Evolutionary conservation across 2,113 vertebrate species (phyloP).

Genomic region (Phalacrocorax brasilianus): DNA sequence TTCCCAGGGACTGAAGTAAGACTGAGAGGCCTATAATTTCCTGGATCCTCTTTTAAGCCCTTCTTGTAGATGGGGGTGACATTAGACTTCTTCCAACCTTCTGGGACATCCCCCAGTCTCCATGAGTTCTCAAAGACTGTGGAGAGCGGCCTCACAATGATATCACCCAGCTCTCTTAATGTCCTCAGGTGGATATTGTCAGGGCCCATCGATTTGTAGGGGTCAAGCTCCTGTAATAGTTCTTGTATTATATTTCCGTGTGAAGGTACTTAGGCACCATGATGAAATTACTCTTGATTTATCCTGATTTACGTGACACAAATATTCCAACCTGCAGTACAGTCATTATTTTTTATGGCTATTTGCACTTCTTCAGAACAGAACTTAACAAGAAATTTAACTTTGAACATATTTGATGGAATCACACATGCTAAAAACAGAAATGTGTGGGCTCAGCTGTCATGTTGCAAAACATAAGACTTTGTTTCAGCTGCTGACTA

Average conservation of each 20-base stretch:
- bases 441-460: constrained; percentile 12
- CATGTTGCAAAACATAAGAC: constrained; percentile 2
- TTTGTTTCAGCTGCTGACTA: constrained; percentile 37
- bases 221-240: neutral
- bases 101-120: neutral
- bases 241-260: fast-evolving
- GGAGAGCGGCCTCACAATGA: neutral
- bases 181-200: neutral
- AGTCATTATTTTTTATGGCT: neutral
- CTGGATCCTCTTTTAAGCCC: neutral
- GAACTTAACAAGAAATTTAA: neutral
- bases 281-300: neutral
- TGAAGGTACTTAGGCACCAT: neutral
- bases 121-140: neutral
- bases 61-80: neutral
- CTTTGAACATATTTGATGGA: neutral
- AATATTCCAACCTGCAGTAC: neutral
- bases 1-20: neutral
- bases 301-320: neutral
- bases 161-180: neutral
- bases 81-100: neutral
- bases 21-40: neutral
- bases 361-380: neutral
- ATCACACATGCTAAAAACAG: constrained; percentile 43
- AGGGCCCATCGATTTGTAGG: neutral